Percentiles rank a stretch among this genome's conserved stretches.
These are phyloP conservation scores for Pollimyrus isidori DNA, from an alignment of 2,113 vertebrate species.

Conservation along the genomic window DNA sequence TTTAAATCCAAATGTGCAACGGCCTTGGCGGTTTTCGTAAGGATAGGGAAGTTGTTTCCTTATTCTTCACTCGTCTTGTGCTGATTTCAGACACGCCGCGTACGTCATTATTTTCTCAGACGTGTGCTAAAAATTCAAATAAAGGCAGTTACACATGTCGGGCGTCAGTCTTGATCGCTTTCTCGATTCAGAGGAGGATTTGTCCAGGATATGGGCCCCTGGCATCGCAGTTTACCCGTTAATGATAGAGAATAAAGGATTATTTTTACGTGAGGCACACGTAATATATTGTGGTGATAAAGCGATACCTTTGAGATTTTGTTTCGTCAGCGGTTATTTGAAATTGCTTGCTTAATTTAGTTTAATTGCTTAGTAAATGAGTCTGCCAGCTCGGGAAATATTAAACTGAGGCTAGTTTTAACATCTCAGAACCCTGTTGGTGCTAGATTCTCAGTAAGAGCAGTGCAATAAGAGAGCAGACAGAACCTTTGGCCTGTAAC, in stretches of 20 bases:
- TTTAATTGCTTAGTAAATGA: conserved; percentile 2
- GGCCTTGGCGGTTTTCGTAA: not conserved
- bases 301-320: not conserved
- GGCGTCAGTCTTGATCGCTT: not conserved
- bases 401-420: not conserved
- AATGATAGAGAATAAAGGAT: not conserved
- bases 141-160: not conserved
- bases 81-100: not conserved
- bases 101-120: not conserved
- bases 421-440: not conserved
- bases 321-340: not conserved
- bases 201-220: not conserved
- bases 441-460: not conserved
- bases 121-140: not conserved
- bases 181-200: not conserved
- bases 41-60: not conserved
- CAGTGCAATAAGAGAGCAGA: not conserved
- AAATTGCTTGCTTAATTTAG: not conserved
- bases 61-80: not conserved
- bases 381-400: not conserved
- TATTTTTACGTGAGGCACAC: not conserved
- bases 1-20: not conserved
- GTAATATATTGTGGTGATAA: not conserved
- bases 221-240: not conserved
- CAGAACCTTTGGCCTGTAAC: not conserved